These are phyloP conservation scores for Ammodytes marinus DNA, from an alignment of 2,113 vertebrate species.

Conservation along the genomic window DNA sequence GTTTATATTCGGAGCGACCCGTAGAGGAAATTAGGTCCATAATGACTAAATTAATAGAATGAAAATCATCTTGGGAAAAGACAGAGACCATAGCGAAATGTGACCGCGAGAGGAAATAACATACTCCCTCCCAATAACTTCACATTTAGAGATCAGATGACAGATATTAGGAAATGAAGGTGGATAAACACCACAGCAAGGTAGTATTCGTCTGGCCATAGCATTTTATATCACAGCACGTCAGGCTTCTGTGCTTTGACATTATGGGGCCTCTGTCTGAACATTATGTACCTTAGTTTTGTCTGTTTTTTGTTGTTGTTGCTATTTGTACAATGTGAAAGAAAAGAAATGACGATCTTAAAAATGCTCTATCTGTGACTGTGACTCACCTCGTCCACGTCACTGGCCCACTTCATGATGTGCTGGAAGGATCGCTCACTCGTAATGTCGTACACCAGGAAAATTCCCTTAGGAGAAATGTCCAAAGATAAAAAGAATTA, in stretches of 20 bases:
- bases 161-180: slow-evolving; percentile 32
- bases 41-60: slow-evolving; percentile 57
- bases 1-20: slow-evolving; percentile 39
- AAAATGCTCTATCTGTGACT: slow-evolving; percentile 2
- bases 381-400: slow-evolving; percentile 94
- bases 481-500: not conserved
- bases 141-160: slow-evolving; percentile 5
- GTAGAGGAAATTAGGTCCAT: slow-evolving; percentile 60
- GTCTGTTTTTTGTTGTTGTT: slow-evolving; percentile 14
- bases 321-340: not conserved
- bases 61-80: slow-evolving; percentile 50
- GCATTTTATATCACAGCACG: slow-evolving; percentile 27
- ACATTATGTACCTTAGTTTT: not conserved
- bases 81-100: slow-evolving; percentile 13
- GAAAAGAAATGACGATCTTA: slow-evolving; percentile 9
- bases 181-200: not conserved
- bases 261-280: not conserved
- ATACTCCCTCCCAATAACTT: not conserved
- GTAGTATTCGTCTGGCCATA: not conserved
- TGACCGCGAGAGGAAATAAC: slow-evolving; percentile 3
- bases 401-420: slow-evolving; percentile 99
- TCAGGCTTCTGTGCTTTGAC: slow-evolving; percentile 35
- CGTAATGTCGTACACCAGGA: slow-evolving; percentile 97
- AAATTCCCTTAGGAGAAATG: slow-evolving; percentile 89
- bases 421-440: slow-evolving; percentile 98